phyloP scores from a whole-genome alignment of 2,113 vertebrate genomes.

The Turnix velox region DNA sequence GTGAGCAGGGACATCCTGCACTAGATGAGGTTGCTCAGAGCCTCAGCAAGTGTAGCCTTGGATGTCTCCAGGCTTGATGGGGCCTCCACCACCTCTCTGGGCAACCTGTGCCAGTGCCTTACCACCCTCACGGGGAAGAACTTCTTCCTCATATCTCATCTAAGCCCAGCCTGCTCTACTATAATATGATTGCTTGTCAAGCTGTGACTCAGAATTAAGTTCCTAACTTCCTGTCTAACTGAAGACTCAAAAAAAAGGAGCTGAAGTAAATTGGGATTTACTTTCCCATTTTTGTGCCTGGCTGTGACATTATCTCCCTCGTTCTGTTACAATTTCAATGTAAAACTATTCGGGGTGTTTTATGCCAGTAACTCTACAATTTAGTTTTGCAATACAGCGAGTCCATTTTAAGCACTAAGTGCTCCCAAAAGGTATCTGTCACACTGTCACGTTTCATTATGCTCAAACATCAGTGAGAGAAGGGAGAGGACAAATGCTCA shows the following conservation, averaged over 20 bases:
- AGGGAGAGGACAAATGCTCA: neutral
- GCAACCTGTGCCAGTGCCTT: too few relatives aligned
- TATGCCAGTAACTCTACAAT: neutral
- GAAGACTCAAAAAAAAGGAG: neutral
- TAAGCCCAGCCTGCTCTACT: too few relatives aligned
- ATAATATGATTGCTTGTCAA: too few relatives aligned
- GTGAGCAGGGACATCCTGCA: too few relatives aligned
- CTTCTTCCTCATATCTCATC: too few relatives aligned
- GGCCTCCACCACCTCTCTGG: too few relatives aligned
- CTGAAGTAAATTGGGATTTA: neutral
- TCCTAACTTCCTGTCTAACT: neutral
- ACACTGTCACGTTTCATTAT: neutral
- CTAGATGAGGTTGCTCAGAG: too few relatives aligned
- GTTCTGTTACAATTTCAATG: neutral
- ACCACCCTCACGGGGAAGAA: too few relatives aligned
- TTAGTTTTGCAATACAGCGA: neutral
- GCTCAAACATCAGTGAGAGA: neutral
- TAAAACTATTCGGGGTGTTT: constrained; percentile 9
- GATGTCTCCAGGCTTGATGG: too few relatives aligned
- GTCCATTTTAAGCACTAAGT: constrained; percentile 11
- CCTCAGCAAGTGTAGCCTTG: too few relatives aligned
- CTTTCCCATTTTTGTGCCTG: neutral
- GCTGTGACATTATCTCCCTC: neutral
- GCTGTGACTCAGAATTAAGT: neutral
- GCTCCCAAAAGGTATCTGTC: constrained; percentile 43